Evolutionary conservation across 2,113 vertebrate genomes (phyloP).

Genomic region (Mesembrinibis cayennensis): DNA sequence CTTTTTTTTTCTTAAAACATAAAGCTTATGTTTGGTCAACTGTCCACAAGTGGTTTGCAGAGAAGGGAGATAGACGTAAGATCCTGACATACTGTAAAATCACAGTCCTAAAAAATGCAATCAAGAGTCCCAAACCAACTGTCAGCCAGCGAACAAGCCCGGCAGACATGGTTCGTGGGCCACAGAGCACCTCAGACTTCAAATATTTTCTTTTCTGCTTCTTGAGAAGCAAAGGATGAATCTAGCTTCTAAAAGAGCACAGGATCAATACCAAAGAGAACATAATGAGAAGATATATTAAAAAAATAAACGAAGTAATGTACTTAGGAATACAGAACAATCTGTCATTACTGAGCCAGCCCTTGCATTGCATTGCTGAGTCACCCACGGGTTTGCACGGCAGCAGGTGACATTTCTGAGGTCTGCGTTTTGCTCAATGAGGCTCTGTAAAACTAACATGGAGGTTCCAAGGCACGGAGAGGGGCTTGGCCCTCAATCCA

Average conservation of each 20-base stretch:
- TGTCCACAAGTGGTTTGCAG: conserved; percentile 20
- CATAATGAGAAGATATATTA: background rate
- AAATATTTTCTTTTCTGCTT: background rate
- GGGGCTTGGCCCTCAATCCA: rapidly evolving
- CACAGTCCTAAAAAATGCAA: background rate
- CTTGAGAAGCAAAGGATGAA: background rate
- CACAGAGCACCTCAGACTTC: background rate
- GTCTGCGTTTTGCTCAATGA: background rate
- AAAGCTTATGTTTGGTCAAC: conserved; percentile 23
- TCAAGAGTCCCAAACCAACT: background rate
- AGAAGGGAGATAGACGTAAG: background rate
- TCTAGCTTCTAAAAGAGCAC: background rate
- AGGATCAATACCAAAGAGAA: background rate
- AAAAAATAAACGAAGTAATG: background rate
- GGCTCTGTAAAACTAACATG: background rate
- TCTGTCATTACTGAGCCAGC: background rate
- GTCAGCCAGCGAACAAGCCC: conserved; percentile 1
- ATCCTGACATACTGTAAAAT: background rate
- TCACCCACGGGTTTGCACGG: background rate
- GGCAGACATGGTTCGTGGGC: background rate
- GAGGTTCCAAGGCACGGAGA: background rate
- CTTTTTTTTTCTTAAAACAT: background rate
- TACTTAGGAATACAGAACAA: background rate
- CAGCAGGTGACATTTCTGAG: background rate
- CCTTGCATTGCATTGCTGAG: background rate